Base-by-base conservation (phyloP, 2,888 invertebrate genomes). In the Melangyna quadrimaculata region DNA sequence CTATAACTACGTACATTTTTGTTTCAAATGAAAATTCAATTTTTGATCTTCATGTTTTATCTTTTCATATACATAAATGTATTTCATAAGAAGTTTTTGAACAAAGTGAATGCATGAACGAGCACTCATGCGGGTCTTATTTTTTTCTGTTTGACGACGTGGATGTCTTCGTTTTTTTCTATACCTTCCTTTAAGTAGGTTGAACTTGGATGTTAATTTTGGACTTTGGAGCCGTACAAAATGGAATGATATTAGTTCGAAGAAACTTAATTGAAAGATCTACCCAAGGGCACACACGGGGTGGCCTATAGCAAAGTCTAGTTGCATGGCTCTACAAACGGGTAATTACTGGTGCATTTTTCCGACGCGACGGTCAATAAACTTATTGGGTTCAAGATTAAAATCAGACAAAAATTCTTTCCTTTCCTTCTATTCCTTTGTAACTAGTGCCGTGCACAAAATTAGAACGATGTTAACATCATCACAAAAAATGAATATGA, bases 11-110 rank as follows among this genome's bases (percentile, higher is more conserved):
- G 6, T 57, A 35, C 22, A 12, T 59, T 59, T 65, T 29, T 32
- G 7, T 65, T 65, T 65, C 19, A 69, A 73, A 65, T 73, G 69
- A 82, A 72, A 69, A 82, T 82, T 78, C 14, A 73, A 69, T 78
- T 78, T 78, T 17, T 48, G 35, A 78, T 69, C 53, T 69, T 72
- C 51, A 72, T 72, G 48, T 27, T 67, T 59, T 37, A n/a, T 77
- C 72, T 63, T 55, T 55, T n/a, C 32, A 22, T 29, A 27, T 35
- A 37, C 5, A 2, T 14, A 14, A 37, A 4, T 3, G 5, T 12
- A 22, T 63, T 53, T 14, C 9, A 3, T 35, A n/a, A 35, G 43
- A 43, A 14, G 17, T 63, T 43, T 19, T 43, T 12, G 10, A 63
- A 43, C 43, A 27, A 63, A 63, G 63, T 43, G 27, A 43, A 63